phyloP scores from a whole-genome alignment of 2,113 vertebrate genomes.

The Picathartes gymnocephalus region DNA sequence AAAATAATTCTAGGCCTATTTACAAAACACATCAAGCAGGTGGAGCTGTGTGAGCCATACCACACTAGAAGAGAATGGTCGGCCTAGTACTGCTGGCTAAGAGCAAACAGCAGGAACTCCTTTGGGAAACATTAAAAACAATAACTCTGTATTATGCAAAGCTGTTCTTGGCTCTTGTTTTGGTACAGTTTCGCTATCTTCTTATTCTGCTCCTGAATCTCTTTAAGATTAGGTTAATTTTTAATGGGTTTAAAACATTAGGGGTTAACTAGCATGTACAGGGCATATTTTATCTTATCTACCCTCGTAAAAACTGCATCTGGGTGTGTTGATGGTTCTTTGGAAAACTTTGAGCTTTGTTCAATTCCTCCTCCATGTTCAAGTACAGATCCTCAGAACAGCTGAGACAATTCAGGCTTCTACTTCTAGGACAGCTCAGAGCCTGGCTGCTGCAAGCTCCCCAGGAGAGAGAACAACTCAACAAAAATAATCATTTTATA shows the following conservation, averaged over 20 bases:
- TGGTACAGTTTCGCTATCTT: background rate
- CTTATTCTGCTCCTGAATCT: background rate
- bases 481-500: background rate
- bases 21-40: background rate
- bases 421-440: background rate
- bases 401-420: background rate
- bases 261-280: fast-evolving
- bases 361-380: background rate
- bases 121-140: background rate
- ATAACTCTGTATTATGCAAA: background rate
- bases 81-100: background rate
- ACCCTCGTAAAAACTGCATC: background rate
- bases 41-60: background rate
- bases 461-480: fast-evolving
- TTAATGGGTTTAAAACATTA: background rate
- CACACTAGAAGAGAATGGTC: fast-evolving
- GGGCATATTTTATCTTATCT: background rate
- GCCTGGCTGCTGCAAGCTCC: background rate
- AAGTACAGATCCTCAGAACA: background rate
- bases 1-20: background rate
- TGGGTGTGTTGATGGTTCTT: background rate
- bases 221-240: fast-evolving
- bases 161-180: background rate
- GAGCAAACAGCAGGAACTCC: background rate
- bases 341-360: background rate